Evolutionary conservation across 2,797 vertebrate genomes (phyloP), one percentile per base, ranked within the genome.

Genomic region (Holocentrus rufus): DNA sequence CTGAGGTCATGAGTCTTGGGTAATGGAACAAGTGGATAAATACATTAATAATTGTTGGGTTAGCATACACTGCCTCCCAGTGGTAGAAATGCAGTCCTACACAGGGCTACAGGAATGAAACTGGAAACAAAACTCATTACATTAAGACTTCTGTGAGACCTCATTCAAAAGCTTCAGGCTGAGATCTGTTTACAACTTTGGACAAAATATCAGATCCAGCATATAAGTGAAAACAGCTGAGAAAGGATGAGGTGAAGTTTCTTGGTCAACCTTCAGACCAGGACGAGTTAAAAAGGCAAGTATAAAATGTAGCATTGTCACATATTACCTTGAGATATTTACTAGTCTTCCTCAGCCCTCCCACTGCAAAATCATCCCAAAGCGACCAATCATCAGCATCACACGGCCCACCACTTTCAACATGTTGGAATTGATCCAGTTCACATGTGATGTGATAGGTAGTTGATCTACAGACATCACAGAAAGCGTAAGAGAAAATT

Each of bases 1-100:
- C 13, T n/a, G 8, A 36, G 34, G 18, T 11, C 36, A 17, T 44
- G 9, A 54, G 53, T 27, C 25, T 60, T 23, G 20, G 15, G 36
- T 17, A 23, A 61, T 36, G 18, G 8, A 65, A n/a, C 55, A 60
- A 15, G 25, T 46, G 8, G 5, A 53, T 30, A 6, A 57, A 15
- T n/a, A 20, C 53, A 6, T 8, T n/a, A 11, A 20, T 15, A 62
- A 42, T 25, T 15, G 11, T 25, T 66, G 52, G 47, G 64, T 76
- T 83, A 64, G 83, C 76, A 20, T 64, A 67, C 44, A 74, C 83
- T 87, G 92, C 89, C 91, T 55, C 85, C 92, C 88, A 85, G 90
- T 91, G 93, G 77, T 14, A 23, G 14, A 57, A 2, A n/a, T 2
- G 4, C 39, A 1, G 11, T 70, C 7, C 34, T 82, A 53, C 83